A percentile compares a stretch with the other conserved stretches of the same genome.
Conservation (phyloP, 2,113 vertebrate genomes). For the Neoarius graeffei region DNA sequence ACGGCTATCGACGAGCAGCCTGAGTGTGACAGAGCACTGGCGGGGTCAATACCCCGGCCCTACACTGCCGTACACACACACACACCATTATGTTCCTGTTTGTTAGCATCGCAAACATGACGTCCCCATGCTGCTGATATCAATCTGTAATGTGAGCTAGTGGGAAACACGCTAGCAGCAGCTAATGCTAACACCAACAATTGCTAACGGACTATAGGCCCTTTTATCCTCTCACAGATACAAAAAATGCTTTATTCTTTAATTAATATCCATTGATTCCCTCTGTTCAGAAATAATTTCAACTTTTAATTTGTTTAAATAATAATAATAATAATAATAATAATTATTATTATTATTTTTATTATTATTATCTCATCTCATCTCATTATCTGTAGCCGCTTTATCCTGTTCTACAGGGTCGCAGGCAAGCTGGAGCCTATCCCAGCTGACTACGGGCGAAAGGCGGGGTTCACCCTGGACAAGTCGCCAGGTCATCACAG, state of each 20-base stretch:
- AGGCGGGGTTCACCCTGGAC: too few relatives aligned
- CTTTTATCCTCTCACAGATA: background rate
- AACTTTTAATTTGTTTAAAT: background rate
- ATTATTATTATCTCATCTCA: background rate
- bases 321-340: too few relatives aligned
- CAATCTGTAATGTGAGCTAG: constrained; percentile 61
- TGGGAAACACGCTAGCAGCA: background rate
- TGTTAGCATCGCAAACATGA: constrained; percentile 67
- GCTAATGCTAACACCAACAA: background rate
- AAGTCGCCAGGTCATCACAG: too few relatives aligned
- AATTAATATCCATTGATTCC: background rate
- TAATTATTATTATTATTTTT: background rate
- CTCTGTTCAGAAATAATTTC: background rate
- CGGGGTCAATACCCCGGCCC: constrained; percentile 69
- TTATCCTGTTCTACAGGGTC: too few relatives aligned
- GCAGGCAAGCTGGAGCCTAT: too few relatives aligned
- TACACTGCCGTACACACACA: constrained; percentile 54
- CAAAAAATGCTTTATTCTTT: background rate
- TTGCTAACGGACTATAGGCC: background rate
- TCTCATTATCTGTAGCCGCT: too few relatives aligned
- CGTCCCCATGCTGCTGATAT: constrained; percentile 62
- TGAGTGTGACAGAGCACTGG: constrained; percentile 82
- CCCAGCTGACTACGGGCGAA: too few relatives aligned
- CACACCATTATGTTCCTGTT: constrained; percentile 62
- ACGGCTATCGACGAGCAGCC: constrained; percentile 65